A percentile compares a stretch with the other conserved stretches of the same genome.
phyloP scores from a whole-genome alignment of 2,113 vertebrate genomes.

The Chlorocebus sabaeus region DNA sequence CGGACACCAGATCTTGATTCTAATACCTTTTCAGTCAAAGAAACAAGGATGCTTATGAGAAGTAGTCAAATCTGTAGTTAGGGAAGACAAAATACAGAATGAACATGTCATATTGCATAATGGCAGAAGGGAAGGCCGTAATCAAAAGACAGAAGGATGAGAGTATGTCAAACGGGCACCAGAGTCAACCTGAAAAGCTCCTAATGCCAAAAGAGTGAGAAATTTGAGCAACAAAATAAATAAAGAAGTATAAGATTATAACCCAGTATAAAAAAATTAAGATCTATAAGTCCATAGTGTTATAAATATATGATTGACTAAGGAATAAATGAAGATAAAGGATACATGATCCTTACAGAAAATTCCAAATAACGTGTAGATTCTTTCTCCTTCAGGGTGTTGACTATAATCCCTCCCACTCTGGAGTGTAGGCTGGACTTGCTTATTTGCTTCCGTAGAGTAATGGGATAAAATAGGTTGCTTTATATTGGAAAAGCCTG shows the following conservation, averaged over 20 bases:
- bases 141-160: not conserved
- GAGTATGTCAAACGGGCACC: not conserved
- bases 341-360: not conserved
- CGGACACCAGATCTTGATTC: not conserved
- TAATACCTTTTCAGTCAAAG: not conserved
- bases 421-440: not conserved
- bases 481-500: not conserved
- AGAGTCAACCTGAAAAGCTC: not conserved
- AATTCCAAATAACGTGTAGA: not conserved
- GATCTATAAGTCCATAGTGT: not conserved
- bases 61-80: not conserved
- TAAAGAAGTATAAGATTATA: not conserved
- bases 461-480: not conserved
- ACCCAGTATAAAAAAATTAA: not conserved
- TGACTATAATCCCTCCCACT: not conserved
- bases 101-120: accelerated
- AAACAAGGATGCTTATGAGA: not conserved
- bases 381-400: not conserved
- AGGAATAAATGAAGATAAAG: not conserved
- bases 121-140: not conserved
- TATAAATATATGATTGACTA: not conserved
- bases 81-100: not conserved
- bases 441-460: not conserved
- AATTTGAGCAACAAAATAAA: not conserved
- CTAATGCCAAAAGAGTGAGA: not conserved